Base-by-base conservation (phyloP, 2,113 vertebrate species). In the Antechinus stuartii region DNA sequence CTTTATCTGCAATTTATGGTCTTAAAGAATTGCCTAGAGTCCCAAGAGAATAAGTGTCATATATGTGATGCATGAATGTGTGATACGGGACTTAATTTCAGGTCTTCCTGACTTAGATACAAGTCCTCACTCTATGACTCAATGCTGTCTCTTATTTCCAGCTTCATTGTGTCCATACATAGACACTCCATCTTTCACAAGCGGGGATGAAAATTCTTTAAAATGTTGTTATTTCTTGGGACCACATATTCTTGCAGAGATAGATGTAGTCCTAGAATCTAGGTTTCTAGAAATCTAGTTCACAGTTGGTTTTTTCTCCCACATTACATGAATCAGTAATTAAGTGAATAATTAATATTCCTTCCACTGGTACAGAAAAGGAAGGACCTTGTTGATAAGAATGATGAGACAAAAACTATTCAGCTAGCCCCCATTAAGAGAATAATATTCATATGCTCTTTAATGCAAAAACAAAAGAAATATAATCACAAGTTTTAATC, bases 191-290 rank as follows among this genome's bases (percentile, higher is more conserved):
- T 84, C 68, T 84, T 42, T 84, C n/a, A 84, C 68, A 84, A 19
- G n/a, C n/a, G 8, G 19, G 7, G n/a, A 84, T 23, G 6, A 84
- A 35, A 84, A 84, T 5, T 84, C 68, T 42, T n/a, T 23, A 84
- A 42, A 42, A n/a, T 84, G 6, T 84, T 42, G n/a, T 84, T 84
- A 42, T 84, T 84, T 19, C 19, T n/a, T 84, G 68, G 19, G 68
- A 19, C n/a, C 54, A 12, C 61, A n/a, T 30, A 90, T 50, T 35
- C 6, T 5, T 92, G 90, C 23, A 90, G 12, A 52, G n/a, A 2
- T 0, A 10, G 91, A 55, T 19, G 7, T 90, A 23, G 8, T 16
- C 0, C 2, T 1, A 8, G 22, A 49, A 27, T 47, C 25, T 1
- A 42, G 10, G 6, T 0, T 0, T 24, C 50, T 16, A 16, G 54